Evolutionary conservation across 2,888 invertebrate species (phyloP).

Genomic region (Nysson spinosus): DNA sequence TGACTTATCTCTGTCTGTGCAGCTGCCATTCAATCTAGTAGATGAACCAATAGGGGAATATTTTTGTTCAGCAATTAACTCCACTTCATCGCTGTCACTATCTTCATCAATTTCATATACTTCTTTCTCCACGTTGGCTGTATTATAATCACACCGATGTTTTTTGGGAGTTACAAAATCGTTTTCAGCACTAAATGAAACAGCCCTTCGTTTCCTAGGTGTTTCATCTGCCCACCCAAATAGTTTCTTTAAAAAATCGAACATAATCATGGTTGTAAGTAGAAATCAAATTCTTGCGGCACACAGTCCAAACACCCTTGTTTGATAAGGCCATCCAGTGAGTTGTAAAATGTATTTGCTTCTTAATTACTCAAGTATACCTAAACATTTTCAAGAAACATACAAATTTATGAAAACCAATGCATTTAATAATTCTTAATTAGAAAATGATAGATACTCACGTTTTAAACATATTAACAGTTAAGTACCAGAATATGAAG

Average conservation of each 20-base stretch:
- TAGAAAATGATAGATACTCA: slow-evolving; percentile 20
- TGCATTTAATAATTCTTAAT: too few species aligned
- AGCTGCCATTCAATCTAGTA: slow-evolving; percentile 47
- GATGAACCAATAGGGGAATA: slow-evolving; percentile 34
- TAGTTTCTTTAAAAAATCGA: slow-evolving; percentile 64
- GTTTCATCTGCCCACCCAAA: slow-evolving; percentile 65
- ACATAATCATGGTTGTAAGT: slow-evolving; percentile 51
- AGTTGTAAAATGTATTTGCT: slow-evolving; percentile 2
- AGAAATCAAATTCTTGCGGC: slow-evolving; percentile 5
- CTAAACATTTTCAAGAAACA: slow-evolving; percentile 26
- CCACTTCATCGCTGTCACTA: slow-evolving; percentile 55
- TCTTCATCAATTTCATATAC: slow-evolving; percentile 47
- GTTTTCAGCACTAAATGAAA: slow-evolving; percentile 36
- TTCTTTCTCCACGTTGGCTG: slow-evolving; percentile 14
- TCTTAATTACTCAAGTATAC: not conserved
- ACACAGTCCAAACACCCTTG: slow-evolving; percentile 10
- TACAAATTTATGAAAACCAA: not conserved
- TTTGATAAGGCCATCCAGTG: slow-evolving; percentile 44
- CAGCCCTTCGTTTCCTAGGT: slow-evolving; percentile 63
- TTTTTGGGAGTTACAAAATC: slow-evolving; percentile 58
- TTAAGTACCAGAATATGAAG: not conserved
- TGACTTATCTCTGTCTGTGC: slow-evolving; percentile 27
- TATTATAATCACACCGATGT: slow-evolving; percentile 41
- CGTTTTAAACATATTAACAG: not conserved
- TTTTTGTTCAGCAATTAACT: slow-evolving; percentile 46